Percentiles rank a stretch among this genome's conserved stretches.
These are phyloP conservation scores for Arrhopalites spinosus DNA, from an alignment of 2,888 invertebrate genomes.

Conservation along the genomic window DNA sequence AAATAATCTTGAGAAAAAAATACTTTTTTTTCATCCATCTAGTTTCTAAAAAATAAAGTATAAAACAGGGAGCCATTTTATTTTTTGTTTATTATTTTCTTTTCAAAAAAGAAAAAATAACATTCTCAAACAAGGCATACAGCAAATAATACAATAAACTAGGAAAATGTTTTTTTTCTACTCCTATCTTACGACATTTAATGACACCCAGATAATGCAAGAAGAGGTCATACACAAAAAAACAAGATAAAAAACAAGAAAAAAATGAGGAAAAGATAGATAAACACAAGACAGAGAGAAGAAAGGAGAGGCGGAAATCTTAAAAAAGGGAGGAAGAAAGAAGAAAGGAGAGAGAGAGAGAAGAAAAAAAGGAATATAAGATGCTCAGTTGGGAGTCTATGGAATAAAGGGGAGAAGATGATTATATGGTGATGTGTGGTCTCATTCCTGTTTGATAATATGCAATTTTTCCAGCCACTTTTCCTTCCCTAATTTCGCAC, in stretches of 20 bases:
- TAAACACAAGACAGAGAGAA: neutral
- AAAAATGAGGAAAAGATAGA: neutral
- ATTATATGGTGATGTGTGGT: slow-evolving; percentile 30
- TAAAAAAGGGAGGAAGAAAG: neutral
- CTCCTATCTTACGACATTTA: neutral
- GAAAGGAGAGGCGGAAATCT: neutral
- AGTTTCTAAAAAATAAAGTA: too few relatives aligned
- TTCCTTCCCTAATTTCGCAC: slow-evolving; percentile 43
- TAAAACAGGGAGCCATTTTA: too few relatives aligned
- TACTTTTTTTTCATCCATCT: neutral
- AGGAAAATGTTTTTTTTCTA: too few relatives aligned
- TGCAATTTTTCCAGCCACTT: slow-evolving; percentile 44
- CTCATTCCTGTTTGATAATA: slow-evolving; percentile 42
- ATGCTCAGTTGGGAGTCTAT: neutral
- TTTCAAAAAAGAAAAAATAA: too few relatives aligned
- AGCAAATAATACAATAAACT: too few relatives aligned
- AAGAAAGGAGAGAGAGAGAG: neutral
- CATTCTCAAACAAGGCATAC: too few relatives aligned
- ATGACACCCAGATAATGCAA: neutral
- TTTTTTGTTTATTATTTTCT: too few relatives aligned
- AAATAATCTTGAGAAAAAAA: neutral
- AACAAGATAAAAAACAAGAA: neutral
- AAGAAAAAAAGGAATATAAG: neutral
- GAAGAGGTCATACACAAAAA: neutral
- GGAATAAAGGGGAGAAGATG: slow-evolving; percentile 20